phyloP scores from a whole-genome alignment of 64 coral and sea anemone species.

The Montipora capricornis region DNA sequence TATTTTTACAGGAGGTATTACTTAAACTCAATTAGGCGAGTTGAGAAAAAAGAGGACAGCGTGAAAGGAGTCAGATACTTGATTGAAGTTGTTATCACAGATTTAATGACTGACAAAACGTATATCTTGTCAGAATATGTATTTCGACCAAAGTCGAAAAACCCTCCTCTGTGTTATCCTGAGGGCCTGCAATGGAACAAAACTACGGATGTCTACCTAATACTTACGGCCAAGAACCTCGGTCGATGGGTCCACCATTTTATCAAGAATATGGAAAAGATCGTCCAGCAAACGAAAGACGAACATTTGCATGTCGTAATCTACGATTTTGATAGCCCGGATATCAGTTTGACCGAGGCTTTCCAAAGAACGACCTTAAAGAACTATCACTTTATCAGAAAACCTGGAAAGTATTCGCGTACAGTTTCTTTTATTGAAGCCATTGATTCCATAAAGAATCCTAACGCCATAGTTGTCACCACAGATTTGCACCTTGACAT shows the following conservation, averaged over 20 bases:
- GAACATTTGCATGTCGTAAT: conserved; percentile 73
- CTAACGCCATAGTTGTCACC: conserved; percentile 48
- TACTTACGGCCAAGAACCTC: conserved; percentile 81
- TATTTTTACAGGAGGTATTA: conserved; percentile 28
- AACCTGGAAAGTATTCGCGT: not conserved
- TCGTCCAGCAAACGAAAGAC: conserved; percentile 69
- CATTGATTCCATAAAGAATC: conserved; percentile 12
- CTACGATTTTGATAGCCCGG: conserved; percentile 75
- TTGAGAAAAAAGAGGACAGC: conserved; percentile 36
- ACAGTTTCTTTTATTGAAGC: conserved; percentile 10
- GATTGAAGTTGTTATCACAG: conserved; percentile 36
- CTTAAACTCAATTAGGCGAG: conserved; percentile 5
- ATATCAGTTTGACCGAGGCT: conserved; percentile 56
- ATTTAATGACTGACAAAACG: not conserved
- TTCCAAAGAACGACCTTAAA: conserved; percentile 1
- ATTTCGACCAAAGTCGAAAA: not conserved
- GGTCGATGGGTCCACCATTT: conserved; percentile 92
- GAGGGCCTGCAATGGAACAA: conserved; percentile 70
- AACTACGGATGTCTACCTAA: conserved; percentile 78
- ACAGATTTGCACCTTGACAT: conserved; percentile 62
- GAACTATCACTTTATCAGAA: not conserved
- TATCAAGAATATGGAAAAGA: conserved; percentile 72
- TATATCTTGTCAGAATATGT: conserved; percentile 44
- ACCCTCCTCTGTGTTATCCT: conserved; percentile 55
- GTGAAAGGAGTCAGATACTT: conserved; percentile 20